These are phyloP conservation scores for Lissonota sp. DNA, from an alignment of 2,888 invertebrate species.

Conservation along the genomic window DNA sequence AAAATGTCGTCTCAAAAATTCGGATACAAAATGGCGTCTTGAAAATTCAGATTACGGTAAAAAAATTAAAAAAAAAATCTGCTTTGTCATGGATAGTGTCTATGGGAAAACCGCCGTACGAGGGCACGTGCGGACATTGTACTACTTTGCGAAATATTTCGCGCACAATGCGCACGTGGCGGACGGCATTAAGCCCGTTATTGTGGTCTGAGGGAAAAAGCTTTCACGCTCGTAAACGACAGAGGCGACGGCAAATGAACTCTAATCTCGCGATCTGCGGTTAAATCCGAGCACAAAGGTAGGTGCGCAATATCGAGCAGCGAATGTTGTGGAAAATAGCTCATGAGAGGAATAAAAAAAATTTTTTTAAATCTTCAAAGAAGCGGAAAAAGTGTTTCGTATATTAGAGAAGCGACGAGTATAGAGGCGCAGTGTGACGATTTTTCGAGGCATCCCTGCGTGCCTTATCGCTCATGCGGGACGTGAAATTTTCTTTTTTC, in stretches of 20 bases:
- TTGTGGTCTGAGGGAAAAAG: neutral
- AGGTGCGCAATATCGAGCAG: too few relatives aligned
- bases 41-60: too few relatives aligned
- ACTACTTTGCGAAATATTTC: neutral
- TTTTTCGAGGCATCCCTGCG: slow-evolving; percentile 12
- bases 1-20: neutral
- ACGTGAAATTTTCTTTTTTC: slow-evolving; percentile 12
- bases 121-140: neutral
- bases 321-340: neutral
- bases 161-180: neutral
- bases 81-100: neutral
- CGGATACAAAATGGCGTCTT: neutral
- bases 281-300: neutral
- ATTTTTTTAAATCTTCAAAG: neutral
- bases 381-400: neutral
- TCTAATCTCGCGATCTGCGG: slow-evolving; percentile 1
- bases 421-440: slow-evolving; percentile 1
- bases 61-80: too few relatives aligned
- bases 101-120: neutral
- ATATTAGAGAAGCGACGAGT: slow-evolving; percentile 17
- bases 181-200: slow-evolving; percentile 1
- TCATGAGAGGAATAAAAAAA: neutral
- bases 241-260: slow-evolving; percentile 28
- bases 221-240: slow-evolving; percentile 5
- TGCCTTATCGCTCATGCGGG: slow-evolving; percentile 37